Evolutionary conservation across 2,113 vertebrate species (phyloP).

Genomic region (Procapra przewalskii): DNA sequence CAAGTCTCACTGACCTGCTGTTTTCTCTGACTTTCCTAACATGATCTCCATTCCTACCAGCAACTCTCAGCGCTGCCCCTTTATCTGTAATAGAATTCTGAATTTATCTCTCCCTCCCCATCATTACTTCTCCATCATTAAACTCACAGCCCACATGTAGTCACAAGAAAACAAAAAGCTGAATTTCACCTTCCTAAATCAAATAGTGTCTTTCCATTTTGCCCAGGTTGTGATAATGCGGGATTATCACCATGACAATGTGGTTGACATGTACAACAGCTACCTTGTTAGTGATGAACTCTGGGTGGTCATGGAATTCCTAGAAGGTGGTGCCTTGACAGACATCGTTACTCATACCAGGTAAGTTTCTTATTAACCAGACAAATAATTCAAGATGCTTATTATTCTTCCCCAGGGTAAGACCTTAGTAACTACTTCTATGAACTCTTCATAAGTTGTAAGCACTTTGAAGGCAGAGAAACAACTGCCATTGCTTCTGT

Average conservation of each 20-base stretch:
- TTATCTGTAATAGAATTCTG: not conserved
- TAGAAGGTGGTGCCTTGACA: conserved; percentile 97
- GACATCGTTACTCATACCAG: conserved; percentile 99
- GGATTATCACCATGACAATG: conserved; percentile 98
- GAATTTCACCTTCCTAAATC: not conserved
- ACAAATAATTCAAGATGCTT: not conserved
- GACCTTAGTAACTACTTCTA: not conserved
- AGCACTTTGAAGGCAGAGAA: not conserved
- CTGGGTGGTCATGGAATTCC: conserved; percentile 99
- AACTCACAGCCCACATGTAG: not conserved
- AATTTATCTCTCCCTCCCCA: not conserved
- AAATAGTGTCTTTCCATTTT: conserved; percentile 49
- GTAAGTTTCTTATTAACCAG: conserved; percentile 75
- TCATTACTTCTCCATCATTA: not conserved
- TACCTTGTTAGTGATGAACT: conserved; percentile 96
- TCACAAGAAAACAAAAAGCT: not conserved
- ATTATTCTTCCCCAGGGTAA: not conserved
- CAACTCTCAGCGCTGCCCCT: not conserved
- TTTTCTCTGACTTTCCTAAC: not conserved
- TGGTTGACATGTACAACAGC: conserved; percentile 99
- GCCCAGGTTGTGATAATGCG: conserved; percentile 98
- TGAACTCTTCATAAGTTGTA: not conserved
- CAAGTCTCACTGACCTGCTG: not conserved
- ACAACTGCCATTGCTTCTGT: not conserved
- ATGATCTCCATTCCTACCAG: not conserved